These are phyloP conservation scores for Uloborus plumipes DNA, from an alignment of 2,888 invertebrate species.

Conservation along the genomic window DNA sequence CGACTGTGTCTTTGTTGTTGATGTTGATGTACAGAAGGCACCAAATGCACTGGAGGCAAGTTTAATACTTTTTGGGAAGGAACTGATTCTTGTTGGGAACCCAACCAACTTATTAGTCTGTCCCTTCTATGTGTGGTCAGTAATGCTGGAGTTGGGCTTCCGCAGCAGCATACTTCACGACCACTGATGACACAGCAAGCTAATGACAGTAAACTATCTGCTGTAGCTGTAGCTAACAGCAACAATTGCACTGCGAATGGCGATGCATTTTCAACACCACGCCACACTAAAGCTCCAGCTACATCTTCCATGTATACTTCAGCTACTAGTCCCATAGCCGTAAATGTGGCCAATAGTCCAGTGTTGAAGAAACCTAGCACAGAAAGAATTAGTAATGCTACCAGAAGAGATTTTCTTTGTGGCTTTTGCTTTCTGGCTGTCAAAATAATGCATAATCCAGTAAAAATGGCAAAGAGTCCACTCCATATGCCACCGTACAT, in stretches of 20 bases:
- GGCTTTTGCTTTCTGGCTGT: slow-evolving; percentile 55
- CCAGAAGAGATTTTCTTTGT: slow-evolving; percentile 41
- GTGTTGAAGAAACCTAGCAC: slow-evolving; percentile 60
- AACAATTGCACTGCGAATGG: slow-evolving; percentile 54
- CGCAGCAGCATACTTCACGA: slow-evolving; percentile 60
- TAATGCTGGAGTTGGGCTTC: slow-evolving; percentile 49
- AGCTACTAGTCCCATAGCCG: slow-evolving; percentile 61
- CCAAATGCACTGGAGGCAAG: slow-evolving; percentile 44
- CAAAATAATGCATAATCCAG: slow-evolving; percentile 55
- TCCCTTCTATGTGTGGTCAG: slow-evolving; percentile 32
- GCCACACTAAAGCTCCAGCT: slow-evolving; percentile 54
- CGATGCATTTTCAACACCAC: slow-evolving; percentile 54
- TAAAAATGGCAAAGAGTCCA: slow-evolving; percentile 60
- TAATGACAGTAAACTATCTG: slow-evolving; percentile 51
- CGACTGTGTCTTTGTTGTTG: slow-evolving; percentile 10
- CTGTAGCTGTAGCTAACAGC: slow-evolving; percentile 53
- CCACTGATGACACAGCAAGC: slow-evolving; percentile 62
- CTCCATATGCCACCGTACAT: slow-evolving; percentile 63
- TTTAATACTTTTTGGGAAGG: slow-evolving; percentile 40
- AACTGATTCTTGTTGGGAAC: slow-evolving; percentile 47
- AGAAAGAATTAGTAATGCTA: slow-evolving; percentile 47
- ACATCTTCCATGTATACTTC: slow-evolving; percentile 63
- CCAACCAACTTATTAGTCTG: slow-evolving; percentile 56
- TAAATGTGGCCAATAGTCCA: slow-evolving; percentile 56
- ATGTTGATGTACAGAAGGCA: slow-evolving; percentile 38